Percentiles rank a stretch among this genome's conserved stretches.
These are phyloP conservation scores for Bubo blakistoni DNA, from an alignment of 2,113 vertebrate genomes.

Conservation along the genomic window DNA sequence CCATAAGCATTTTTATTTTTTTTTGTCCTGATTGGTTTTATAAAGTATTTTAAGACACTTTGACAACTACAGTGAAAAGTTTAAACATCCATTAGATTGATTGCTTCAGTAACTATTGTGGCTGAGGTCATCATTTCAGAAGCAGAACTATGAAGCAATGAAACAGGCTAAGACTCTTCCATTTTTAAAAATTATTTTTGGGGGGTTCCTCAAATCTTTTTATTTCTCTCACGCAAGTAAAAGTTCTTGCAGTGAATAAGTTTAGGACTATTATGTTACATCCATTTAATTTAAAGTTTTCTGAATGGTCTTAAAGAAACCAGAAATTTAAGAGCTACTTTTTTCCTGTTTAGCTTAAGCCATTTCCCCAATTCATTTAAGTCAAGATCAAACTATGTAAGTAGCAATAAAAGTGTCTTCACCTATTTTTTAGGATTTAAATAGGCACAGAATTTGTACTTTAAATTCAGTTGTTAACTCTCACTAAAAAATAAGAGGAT, in stretches of 20 bases:
- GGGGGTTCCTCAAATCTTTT: fast-evolving
- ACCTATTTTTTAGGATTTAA: not conserved
- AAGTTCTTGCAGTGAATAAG: not conserved
- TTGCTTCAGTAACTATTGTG: not conserved
- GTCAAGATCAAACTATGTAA: not conserved
- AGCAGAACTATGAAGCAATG: not conserved
- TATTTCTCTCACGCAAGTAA: not conserved
- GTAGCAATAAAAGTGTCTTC: not conserved
- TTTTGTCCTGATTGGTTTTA: not conserved
- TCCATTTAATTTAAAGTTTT: not conserved
- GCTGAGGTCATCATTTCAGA: not conserved
- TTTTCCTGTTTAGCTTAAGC: not conserved
- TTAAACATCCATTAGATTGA: not conserved
- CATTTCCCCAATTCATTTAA: not conserved
- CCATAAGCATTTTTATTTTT: not conserved
- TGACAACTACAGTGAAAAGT: not conserved
- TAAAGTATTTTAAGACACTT: not conserved
- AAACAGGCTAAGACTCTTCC: fast-evolving
- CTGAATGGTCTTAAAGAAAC: not conserved
- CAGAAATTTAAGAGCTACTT: not conserved
- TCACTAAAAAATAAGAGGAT: not conserved
- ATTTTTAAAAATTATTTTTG: not conserved
- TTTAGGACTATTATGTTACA: not conserved
- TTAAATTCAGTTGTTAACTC: not conserved
- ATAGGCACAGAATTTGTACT: not conserved